Base-by-base conservation (phyloP, 2,797 vertebrate genomes). In the Halcyon chelicuti region DNA sequence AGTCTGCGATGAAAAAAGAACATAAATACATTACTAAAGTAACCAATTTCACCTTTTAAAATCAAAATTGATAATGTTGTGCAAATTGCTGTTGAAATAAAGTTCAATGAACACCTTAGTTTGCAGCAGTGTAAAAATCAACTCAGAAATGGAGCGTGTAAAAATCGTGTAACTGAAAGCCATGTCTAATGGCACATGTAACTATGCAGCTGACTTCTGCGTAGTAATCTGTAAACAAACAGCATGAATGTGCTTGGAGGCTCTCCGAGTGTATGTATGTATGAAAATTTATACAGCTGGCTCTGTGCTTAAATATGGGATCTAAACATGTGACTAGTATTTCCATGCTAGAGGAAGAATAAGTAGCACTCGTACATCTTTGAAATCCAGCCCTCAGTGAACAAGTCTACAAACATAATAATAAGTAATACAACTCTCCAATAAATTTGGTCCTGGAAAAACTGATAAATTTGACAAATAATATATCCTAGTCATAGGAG, bases 1-100 rank as follows among this genome's bases (percentile, higher is more conserved):
- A 99, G 97, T 99, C 99, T 99, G 95, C 54, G 73, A 74, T 33
- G 73, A 52, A 74, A 93, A 85, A 65, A 93, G 28, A 94, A 15
- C 77, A 89, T 79, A 86, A 88, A 58, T 19, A 29, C 21, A 71
- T 80, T 51, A 49, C 23, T 71, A 13, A 72, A 68, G 37, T 47
- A 78, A 81, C 40, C 31, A 42, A 21, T 49, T 88, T 67, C 71
- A 21, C 39, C 68, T 87, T 80, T 85, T 82, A 87, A 83, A 88
- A 80, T 92, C 13, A 67, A 77, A 62, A 35, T 37, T 40, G 4
- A 1, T 89, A 86, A 55, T 7, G 3, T 18, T 28, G 16, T 87
- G 39, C 39, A 83, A 86, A 68, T 55, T 49, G 42, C 12, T 33
- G 19, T 65, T 1, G 0, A 23, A 46, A 72, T 52, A 20, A 88